phyloP scores from a whole-genome alignment of 1,140 invertebrate genomes.

The Zophobas morio region DNA sequence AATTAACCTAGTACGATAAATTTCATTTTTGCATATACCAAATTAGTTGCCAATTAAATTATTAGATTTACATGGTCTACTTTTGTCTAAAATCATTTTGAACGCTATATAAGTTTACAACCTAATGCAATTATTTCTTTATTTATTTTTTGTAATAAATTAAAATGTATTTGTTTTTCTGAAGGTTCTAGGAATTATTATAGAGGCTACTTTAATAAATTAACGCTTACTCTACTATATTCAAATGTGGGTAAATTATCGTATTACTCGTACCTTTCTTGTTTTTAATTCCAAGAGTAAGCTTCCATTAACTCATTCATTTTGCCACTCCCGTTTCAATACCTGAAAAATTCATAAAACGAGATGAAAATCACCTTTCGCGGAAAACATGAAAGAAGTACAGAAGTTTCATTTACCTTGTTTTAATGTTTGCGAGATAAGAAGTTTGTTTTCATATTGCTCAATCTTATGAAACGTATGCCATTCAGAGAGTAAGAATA shows the following conservation, averaged over 20 bases:
- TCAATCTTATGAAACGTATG: constrained; percentile 22
- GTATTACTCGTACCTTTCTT: neutral
- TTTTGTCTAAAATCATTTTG: too few relatives aligned
- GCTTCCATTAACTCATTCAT: neutral
- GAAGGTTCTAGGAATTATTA: too few relatives aligned
- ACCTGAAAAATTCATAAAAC: constrained; percentile 34
- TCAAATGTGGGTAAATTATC: neutral
- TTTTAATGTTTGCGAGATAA: constrained; percentile 25
- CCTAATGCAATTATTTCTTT: too few relatives aligned
- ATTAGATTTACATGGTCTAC: too few relatives aligned
- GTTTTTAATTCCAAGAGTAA: neutral
- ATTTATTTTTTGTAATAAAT: too few relatives aligned
- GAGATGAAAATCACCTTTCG: neutral
- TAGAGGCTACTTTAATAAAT: too few relatives aligned
- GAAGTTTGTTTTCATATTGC: constrained; percentile 24
- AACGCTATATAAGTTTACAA: too few relatives aligned
- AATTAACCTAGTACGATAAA: too few relatives aligned
- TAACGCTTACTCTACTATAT: too few relatives aligned
- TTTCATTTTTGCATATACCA: too few relatives aligned
- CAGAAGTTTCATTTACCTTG: constrained; percentile 8
- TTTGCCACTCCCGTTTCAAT: neutral
- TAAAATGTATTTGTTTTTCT: too few relatives aligned
- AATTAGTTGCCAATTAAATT: too few relatives aligned
- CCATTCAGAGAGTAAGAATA: constrained; percentile 24
- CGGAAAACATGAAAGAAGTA: neutral